Conservation (phyloP, 2,113 vertebrate species). For the Sclerurus mexicanus region DNA sequence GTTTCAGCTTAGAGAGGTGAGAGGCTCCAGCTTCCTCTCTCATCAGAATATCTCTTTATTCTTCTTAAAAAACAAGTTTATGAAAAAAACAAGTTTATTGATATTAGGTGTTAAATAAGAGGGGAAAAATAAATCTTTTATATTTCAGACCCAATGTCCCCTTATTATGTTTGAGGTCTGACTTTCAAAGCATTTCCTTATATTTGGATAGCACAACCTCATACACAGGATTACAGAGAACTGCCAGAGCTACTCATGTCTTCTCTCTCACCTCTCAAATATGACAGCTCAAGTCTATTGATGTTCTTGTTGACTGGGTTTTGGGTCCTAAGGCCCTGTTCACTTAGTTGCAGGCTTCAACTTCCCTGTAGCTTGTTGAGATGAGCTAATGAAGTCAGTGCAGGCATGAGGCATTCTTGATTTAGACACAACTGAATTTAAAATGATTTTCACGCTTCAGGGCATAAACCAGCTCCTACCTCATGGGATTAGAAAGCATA, state of each 20-base stretch:
- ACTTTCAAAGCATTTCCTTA: background rate
- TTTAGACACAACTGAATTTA: background rate
- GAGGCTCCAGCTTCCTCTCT: background rate
- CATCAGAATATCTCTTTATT: background rate
- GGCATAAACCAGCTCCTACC: background rate
- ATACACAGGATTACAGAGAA: background rate
- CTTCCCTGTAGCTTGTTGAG: background rate
- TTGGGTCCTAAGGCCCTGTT: conserved; percentile 16
- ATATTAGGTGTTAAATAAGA: background rate
- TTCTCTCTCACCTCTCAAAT: background rate
- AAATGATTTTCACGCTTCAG: background rate
- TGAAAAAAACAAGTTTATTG: background rate
- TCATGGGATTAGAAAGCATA: background rate
- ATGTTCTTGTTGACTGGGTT: conserved; percentile 13
- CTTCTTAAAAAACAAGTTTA: background rate
- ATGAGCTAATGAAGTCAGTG: background rate
- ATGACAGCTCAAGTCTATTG: background rate
- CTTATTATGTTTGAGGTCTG: background rate
- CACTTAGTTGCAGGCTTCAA: background rate
- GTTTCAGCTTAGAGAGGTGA: background rate
- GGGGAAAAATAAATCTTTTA: accelerated
- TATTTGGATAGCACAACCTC: background rate
- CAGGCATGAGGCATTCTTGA: background rate
- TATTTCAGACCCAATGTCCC: background rate
- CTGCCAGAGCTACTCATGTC: background rate